These are phyloP conservation scores for Oryzias dopingdopingensis DNA, from an alignment of 2,797 vertebrate species.

Conservation along the genomic window DNA sequence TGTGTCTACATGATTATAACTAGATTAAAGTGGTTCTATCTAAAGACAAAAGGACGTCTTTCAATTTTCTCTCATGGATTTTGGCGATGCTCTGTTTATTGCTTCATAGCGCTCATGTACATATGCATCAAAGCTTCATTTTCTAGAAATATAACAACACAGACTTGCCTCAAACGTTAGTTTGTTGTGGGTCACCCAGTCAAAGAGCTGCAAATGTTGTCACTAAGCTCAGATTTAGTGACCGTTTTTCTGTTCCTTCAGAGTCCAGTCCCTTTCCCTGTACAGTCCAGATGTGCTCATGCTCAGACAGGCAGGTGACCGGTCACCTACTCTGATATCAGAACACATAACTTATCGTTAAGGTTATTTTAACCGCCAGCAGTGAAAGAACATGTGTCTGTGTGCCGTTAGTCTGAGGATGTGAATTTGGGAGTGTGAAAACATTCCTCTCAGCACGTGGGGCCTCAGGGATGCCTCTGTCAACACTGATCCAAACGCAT, in stretches of 20 bases:
- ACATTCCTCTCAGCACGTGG: conserved; percentile 4
- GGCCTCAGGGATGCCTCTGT: conserved; percentile 10
- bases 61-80: too few species aligned
- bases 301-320: too few species aligned
- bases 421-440: conserved; percentile 6
- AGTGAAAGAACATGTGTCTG: conserved; percentile 41
- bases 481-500: conserved; percentile 5
- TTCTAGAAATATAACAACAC: too few species aligned
- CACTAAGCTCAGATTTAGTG: conserved; percentile 25
- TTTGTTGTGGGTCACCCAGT: neutral
- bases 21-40: too few species aligned
- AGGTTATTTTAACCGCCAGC: conserved; percentile 20
- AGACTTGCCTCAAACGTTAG: too few species aligned
- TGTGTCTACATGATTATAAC: too few species aligned
- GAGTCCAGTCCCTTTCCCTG: conserved; percentile 1
- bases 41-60: too few species aligned
- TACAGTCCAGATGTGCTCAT: conserved; percentile 47
- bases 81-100: too few species aligned
- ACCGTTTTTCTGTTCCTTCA: conserved; percentile 14
- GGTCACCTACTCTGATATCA: conserved; percentile 17
- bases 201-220: conserved; percentile 27
- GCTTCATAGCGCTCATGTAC: too few species aligned
- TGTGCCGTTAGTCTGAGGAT: conserved; percentile 21
- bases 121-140: too few species aligned
- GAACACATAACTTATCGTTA: conserved; percentile 67